phyloP scores from a whole-genome alignment of 2,113 vertebrate species.

The Pituophis catenifer region DNA sequence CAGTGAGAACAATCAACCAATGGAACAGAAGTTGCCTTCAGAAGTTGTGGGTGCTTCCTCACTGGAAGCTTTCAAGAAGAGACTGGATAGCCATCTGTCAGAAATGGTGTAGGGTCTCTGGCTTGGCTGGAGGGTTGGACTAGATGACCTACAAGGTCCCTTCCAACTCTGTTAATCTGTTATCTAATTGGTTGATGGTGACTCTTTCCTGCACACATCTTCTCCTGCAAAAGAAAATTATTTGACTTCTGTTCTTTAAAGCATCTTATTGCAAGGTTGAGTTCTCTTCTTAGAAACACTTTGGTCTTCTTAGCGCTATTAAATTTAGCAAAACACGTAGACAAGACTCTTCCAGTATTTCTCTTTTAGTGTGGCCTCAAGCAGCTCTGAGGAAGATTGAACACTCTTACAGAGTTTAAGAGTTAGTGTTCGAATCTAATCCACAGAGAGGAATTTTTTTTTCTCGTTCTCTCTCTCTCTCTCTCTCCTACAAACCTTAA shows the following conservation, averaged over 20 bases:
- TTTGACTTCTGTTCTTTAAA: background rate
- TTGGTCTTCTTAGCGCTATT: background rate
- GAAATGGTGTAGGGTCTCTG: no score
- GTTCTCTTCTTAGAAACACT: conserved; percentile 43
- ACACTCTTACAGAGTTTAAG: background rate
- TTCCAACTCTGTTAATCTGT: no score
- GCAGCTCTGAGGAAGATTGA: conserved; percentile 37
- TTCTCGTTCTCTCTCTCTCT: background rate
- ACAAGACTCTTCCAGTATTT: conserved; percentile 12
- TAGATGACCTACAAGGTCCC: no score
- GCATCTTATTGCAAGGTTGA: conserved; percentile 35
- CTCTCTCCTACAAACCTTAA: background rate
- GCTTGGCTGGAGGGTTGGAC: no score
- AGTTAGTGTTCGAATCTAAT: conserved; percentile 21
- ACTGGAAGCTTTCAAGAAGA: no score
- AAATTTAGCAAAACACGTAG: conserved; percentile 43
- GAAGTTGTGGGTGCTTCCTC: no score
- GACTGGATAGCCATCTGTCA: no score
- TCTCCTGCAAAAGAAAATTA: background rate
- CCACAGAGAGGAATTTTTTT: background rate
- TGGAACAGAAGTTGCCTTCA: no score
- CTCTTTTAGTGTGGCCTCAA: conserved; percentile 38
- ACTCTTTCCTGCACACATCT: background rate
- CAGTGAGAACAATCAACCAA: no score
- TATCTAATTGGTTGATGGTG: background rate